Evolutionary conservation across 2,888 invertebrate genomes (phyloP).

Genomic region (Theodoxus fluviatilis): DNA sequence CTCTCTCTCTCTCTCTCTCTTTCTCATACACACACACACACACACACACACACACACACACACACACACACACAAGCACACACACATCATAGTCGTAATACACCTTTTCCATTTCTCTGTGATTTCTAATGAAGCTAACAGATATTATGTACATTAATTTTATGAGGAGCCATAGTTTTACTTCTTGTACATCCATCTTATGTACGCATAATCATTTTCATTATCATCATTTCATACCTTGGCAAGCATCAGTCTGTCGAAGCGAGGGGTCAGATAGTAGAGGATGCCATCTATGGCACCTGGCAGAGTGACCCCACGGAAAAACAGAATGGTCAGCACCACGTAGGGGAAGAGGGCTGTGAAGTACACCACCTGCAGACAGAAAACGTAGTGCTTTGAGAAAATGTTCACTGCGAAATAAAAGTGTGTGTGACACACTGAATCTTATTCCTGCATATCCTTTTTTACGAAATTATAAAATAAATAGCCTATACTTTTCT

Average conservation of each 20-base stretch:
- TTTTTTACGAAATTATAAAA: no score
- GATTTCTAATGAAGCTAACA: no score
- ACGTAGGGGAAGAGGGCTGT: conserved; percentile 62
- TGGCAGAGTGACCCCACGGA: conserved; percentile 60
- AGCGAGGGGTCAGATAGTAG: conserved; percentile 61
- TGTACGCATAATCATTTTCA: no score
- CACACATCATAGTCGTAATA: neutral
- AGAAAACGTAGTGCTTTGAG: no score
- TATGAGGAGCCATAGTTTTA: no score
- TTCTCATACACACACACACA: no score
- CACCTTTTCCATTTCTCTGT: neutral
- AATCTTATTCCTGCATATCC: no score
- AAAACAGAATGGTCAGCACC: conserved; percentile 60
- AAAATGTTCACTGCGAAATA: no score
- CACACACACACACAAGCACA: neutral
- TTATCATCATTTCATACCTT: conserved; percentile 41
- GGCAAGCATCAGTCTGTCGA: conserved; percentile 53
- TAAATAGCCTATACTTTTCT: no score
- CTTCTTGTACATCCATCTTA: no score
- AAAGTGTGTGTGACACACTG: no score
- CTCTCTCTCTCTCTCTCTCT: no score
- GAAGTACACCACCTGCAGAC: conserved; percentile 62
- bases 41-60: neutral
- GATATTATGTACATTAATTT: neutral
- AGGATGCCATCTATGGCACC: conserved; percentile 59